Base-by-base conservation (phyloP, 2,797 vertebrate species). In the Tenualosa thibaudeaui region DNA sequence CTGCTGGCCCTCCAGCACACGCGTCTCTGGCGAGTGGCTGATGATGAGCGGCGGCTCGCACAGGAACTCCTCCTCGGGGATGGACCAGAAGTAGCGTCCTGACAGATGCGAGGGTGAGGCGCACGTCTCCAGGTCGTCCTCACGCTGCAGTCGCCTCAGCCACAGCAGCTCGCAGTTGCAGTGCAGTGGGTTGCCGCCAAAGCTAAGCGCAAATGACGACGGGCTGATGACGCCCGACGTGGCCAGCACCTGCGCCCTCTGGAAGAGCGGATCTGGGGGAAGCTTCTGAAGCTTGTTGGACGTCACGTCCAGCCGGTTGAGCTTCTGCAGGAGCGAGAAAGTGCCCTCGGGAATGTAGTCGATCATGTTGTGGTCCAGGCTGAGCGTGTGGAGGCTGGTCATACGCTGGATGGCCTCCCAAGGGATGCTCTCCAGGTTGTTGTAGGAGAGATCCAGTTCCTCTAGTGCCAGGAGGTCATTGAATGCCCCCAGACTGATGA, bases 241-340 rank as follows among this genome's bases (percentile, higher is more conserved):
- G 90, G 97, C 98, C 87, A 99, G 90, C 83, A 98, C 97, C 86
- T 98, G 98, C 0, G 98, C 98, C 84, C 97, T 93, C 92, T 98
- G 97, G 92, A 99, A 99, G 86, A 99, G 95, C 0, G 98, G 98
- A 78, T 99, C 98, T 19, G 98, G 98, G 0, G 98, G 98, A 46
- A 99, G 96, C 94, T 99, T 99, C 92, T 99, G 97, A 82, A 99
- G 94, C 92, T 99, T 99, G 92, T 99, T 99, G 81, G 98, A 99
- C 0, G 98, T 99, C 87, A 99, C 98, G 0, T 99, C 98, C 90
- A 99, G 93, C 85, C 98, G 95, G 91, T 98, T 99, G 88, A 99
- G 97, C 95, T 99, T 99, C 94, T 98, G 97, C 87, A 99, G 95
- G 75, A 98, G 97, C n/a, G 98, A 97, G 92, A 99, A 99, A 24